A percentile compares a stretch with the other conserved stretches of the same genome.
phyloP scores from a whole-genome alignment of 2,888 invertebrate species.

The Trissolcus brochymenae region DNA sequence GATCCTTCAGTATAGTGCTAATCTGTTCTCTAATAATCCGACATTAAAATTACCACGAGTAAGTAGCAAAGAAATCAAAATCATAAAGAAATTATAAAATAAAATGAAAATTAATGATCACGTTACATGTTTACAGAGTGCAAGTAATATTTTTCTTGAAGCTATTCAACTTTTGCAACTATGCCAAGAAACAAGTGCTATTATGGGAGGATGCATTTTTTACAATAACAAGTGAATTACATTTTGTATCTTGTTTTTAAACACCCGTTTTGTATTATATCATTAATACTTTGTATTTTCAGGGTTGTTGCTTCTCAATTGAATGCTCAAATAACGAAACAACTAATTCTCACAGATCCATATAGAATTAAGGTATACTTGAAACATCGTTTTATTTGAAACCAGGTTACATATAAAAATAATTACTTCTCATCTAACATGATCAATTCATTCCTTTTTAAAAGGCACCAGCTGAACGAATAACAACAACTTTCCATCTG shows the following conservation, averaged over 20 bases:
- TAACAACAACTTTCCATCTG: slow-evolving; percentile 82
- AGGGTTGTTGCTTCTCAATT: slow-evolving; percentile 90
- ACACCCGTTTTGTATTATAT: neutral
- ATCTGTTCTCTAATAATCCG: slow-evolving; percentile 89
- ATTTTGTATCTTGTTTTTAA: slow-evolving; percentile 6
- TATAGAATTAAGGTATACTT: slow-evolving; percentile 83
- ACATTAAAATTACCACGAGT: slow-evolving; percentile 90
- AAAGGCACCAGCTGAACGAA: slow-evolving; percentile 84
- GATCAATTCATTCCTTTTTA: neutral
- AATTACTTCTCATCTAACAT: no score
- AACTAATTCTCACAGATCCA: slow-evolving; percentile 88
- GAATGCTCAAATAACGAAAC: slow-evolving; percentile 82
- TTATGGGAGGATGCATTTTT: slow-evolving; percentile 89
- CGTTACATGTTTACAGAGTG: slow-evolving; percentile 80
- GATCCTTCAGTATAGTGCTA: slow-evolving; percentile 88
- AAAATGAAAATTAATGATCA: neutral
- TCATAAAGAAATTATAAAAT: neutral
- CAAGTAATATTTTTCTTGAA: slow-evolving; percentile 90
- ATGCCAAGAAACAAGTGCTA: slow-evolving; percentile 86
- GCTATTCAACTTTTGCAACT: slow-evolving; percentile 90
- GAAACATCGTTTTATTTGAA: neutral
- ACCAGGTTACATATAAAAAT: no score
- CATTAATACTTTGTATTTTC: slow-evolving; percentile 61
- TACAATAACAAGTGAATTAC: slow-evolving; percentile 89
- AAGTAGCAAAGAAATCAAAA: slow-evolving; percentile 23